Conservation (phyloP, 2,797 vertebrate species). For the Lemur catta region DNA sequence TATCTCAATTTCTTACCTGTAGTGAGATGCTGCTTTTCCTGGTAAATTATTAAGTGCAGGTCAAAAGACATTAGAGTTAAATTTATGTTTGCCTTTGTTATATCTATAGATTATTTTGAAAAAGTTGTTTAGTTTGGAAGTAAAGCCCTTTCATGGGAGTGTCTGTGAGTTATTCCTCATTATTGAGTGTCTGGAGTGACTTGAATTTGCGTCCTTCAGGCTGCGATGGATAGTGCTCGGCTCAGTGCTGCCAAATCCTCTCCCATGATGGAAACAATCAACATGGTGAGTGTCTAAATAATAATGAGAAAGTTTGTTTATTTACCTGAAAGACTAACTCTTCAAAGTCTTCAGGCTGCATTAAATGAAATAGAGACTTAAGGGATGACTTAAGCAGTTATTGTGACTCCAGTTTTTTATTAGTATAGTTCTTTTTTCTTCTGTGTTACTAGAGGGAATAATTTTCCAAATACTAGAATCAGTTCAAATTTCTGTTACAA, state of each 20-base stretch:
- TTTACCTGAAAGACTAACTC: background rate
- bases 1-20: background rate
- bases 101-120: background rate
- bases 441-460: background rate
- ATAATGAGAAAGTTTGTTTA: background rate
- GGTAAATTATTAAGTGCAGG: background rate
- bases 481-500: slow-evolving; percentile 5
- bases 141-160: background rate
- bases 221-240: slow-evolving; percentile 96
- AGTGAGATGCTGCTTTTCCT: background rate
- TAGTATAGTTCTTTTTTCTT: background rate
- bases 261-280: slow-evolving; percentile 99
- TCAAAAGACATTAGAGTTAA: background rate
- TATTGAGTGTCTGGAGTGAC: background rate
- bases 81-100: slow-evolving; percentile 14
- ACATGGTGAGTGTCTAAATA: slow-evolving; percentile 89
- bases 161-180: background rate
- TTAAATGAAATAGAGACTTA: background rate
- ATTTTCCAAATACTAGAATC: background rate
- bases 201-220: slow-evolving; percentile 81
- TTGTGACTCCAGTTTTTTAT: background rate
- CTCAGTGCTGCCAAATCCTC: slow-evolving; percentile 98
- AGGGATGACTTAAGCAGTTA: background rate
- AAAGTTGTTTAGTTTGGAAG: background rate
- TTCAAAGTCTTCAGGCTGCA: background rate